phyloP scores from a whole-genome alignment of 2,113 vertebrate genomes.

The Phainopepla nitens region DNA sequence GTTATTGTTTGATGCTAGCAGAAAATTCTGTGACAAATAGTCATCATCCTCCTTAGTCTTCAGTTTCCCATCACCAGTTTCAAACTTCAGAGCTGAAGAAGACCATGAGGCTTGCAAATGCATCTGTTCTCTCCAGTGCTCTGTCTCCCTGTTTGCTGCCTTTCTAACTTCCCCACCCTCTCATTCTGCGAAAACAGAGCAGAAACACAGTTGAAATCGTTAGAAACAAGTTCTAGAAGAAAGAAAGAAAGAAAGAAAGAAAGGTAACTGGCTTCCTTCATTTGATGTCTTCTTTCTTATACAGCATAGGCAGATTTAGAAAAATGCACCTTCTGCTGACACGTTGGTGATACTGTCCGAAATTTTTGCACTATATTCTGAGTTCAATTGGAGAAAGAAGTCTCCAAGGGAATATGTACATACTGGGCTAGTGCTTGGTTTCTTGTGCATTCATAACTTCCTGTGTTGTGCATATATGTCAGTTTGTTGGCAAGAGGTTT shows the following conservation, averaged over 20 bases:
- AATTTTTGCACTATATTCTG: background rate
- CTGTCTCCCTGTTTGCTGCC: background rate
- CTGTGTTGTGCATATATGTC: background rate
- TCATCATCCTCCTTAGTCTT: background rate
- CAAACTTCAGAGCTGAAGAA: background rate
- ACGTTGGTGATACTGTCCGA: background rate
- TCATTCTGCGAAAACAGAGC: background rate
- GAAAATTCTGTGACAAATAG: background rate
- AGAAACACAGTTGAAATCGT: background rate
- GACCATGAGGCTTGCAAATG: background rate
- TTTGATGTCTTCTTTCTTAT: background rate
- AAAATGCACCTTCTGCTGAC: background rate
- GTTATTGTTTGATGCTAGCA: background rate
- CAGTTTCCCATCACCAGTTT: background rate
- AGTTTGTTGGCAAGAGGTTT: background rate
- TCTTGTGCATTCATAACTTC: background rate
- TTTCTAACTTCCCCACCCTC: background rate
- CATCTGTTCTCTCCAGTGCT: background rate
- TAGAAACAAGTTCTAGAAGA: background rate
- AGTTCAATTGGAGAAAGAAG: background rate
- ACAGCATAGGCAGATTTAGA: background rate
- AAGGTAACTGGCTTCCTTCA: background rate
- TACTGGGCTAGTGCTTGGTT: background rate
- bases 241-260: background rate
- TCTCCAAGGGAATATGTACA: background rate